Evolutionary conservation across 2,888 invertebrate species (phyloP).

Genomic region (Myopa tessellatipennis): DNA sequence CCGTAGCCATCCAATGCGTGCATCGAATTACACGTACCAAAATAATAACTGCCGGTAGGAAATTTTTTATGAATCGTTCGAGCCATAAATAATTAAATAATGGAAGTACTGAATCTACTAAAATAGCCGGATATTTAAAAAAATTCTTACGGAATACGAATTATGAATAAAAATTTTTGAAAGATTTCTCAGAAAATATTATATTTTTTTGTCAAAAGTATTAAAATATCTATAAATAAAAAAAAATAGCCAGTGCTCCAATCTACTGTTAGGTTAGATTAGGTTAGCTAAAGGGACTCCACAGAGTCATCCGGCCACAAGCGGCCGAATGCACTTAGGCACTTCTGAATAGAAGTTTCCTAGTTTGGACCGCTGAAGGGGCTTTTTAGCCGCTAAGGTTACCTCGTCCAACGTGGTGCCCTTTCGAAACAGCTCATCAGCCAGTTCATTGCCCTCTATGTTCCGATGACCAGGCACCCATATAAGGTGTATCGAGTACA

Average conservation of each 20-base stretch:
- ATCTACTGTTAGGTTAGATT: no score
- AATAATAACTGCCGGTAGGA: slow-evolving; percentile 6
- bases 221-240: no score
- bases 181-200: not conserved
- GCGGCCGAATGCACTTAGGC: no score
- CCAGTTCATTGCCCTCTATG: not conserved
- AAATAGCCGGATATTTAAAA: not conserved
- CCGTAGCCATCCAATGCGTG: slow-evolving; percentile 72
- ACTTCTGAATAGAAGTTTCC: no score
- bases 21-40: not conserved
- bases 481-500: not conserved
- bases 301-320: no score
- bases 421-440: not conserved
- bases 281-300: no score
- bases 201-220: no score
- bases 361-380: no score
- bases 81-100: not conserved
- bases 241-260: no score
- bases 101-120: not conserved
- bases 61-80: not conserved
- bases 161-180: not conserved
- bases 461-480: not conserved
- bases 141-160: not conserved
- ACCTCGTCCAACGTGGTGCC: not conserved
- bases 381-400: not conserved